phyloP scores from a whole-genome alignment of 92 coral and sea anemone genomes.

The Montipora capitata region DNA sequence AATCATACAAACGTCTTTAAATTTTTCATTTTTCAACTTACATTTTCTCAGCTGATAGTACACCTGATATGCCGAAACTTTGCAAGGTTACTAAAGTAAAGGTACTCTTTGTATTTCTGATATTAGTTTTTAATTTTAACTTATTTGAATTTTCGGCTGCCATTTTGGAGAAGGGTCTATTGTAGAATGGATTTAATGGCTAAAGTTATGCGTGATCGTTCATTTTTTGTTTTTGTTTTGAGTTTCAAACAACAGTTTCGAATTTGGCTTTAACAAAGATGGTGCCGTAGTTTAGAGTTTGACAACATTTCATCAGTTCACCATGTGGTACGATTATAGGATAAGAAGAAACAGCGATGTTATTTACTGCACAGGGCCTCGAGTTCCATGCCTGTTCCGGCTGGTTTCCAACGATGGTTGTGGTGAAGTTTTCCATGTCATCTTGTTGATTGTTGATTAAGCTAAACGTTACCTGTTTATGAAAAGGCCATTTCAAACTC shows the following conservation, averaged over 20 bases:
- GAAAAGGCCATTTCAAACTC: background rate
- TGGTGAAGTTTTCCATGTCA: background rate
- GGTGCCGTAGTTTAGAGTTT: background rate
- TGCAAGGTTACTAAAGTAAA: too few species aligned
- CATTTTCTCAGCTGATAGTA: too few species aligned
- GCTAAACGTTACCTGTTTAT: background rate
- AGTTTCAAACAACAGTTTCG: too few species aligned
- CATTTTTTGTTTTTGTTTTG: background rate
- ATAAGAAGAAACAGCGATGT: background rate
- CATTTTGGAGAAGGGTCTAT: too few species aligned
- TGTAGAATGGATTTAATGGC: too few species aligned
- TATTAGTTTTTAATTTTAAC: too few species aligned
- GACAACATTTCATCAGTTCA: background rate
- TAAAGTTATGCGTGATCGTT: too few species aligned
- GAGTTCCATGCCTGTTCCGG: background rate
- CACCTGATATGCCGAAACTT: too few species aligned
- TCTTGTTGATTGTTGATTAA: background rate
- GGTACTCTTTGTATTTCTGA: too few species aligned
- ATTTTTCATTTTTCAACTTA: too few species aligned
- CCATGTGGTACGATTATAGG: background rate
- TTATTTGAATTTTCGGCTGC: too few species aligned
- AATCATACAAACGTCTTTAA: too few species aligned
- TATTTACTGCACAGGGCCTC: background rate
- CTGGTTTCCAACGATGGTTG: background rate
- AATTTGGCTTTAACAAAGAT: background rate